Conservation (phyloP, 2,797 vertebrate species). For the Protonibea diacanthus region DNA sequence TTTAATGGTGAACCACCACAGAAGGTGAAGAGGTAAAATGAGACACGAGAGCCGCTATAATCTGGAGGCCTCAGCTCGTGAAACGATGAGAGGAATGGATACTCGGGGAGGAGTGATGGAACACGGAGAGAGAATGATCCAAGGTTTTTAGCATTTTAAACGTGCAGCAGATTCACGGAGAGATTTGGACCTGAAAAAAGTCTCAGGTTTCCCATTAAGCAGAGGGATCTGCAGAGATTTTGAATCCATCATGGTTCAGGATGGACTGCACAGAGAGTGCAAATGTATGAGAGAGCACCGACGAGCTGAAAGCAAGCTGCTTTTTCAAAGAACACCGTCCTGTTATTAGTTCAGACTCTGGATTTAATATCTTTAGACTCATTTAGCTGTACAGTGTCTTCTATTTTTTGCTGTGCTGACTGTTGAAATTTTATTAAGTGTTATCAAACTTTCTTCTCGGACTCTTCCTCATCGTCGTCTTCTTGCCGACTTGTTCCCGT, state of each 20-base stretch:
- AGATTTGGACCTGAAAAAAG: background rate
- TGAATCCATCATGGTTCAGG: background rate
- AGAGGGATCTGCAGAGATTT: background rate
- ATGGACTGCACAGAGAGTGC: background rate
- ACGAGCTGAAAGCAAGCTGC: background rate
- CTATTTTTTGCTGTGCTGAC: constrained; percentile 20
- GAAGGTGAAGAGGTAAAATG: constrained; percentile 36
- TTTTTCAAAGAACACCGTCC: background rate
- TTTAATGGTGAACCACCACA: constrained; percentile 23
- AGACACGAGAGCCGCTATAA: constrained; percentile 29
- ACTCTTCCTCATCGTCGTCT: constrained; percentile 28
- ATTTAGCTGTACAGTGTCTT: background rate
- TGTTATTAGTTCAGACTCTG: background rate
- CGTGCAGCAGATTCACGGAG: background rate
- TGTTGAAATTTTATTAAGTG: constrained; percentile 12
- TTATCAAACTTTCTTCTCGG: constrained; percentile 24
- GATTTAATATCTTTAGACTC: constrained; percentile 13
- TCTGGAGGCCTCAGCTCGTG: constrained; percentile 27
- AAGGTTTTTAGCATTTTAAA: constrained; percentile 32
- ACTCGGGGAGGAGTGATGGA: constrained; percentile 8
- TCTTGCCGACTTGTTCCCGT: background rate
- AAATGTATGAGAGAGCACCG: background rate
- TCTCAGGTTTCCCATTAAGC: constrained; percentile 27
- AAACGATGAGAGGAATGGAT: background rate
- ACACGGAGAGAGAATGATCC: constrained; percentile 5